Evolutionary conservation across 2,888 invertebrate genomes (phyloP), one percentile per base, ranked within the genome.

Genomic region (Nymphalis c-album): DNA sequence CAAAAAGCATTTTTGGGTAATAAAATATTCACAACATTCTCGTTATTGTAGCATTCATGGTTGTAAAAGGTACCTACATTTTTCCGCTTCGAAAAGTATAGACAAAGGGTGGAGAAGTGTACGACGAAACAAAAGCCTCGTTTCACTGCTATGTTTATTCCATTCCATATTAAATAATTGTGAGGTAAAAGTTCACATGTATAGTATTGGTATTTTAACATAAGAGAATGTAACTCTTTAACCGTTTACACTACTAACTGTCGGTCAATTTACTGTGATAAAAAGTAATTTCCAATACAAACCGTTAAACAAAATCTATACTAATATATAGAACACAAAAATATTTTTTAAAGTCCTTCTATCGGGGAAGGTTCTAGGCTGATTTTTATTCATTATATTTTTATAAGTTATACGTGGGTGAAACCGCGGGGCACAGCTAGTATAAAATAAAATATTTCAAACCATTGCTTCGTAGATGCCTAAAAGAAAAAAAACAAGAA

Each of bases 91-190:
- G 45, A 53, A 63, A 60, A 46, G 51, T 59, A 65, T 60, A 40
- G 31, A 60, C 60, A 65, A 65, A 60, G 47, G 35, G 51, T 51
- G 46, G 51, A 51, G 20, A 51, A 55, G 35, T 53, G 53, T 60
- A 60, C 46, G 48, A 51, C 60, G 51, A 51, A 65, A 65, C 60
- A 65, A 53, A 65, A 60, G 53, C 53, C 26, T 59, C 51, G 50
- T 40, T 60, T 60, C 46, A 35, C 26, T 53, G 26, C 46, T 51
- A 53, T 17, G 26, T 53, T 53, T 53, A 53, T 58, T 40, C 48
- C 48, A 58, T 48, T 64, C 22, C 22, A 64, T 53, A 31, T 51
- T 51, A 64, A 64, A 53, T 64, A 64, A 53, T 47, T 64, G 51
- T 18, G 51, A 46, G n/a, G 40, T 18, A 58, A 57, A 48, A 46